Base-by-base conservation (phyloP, 2,888 invertebrate species). In the Timandra comae region DNA sequence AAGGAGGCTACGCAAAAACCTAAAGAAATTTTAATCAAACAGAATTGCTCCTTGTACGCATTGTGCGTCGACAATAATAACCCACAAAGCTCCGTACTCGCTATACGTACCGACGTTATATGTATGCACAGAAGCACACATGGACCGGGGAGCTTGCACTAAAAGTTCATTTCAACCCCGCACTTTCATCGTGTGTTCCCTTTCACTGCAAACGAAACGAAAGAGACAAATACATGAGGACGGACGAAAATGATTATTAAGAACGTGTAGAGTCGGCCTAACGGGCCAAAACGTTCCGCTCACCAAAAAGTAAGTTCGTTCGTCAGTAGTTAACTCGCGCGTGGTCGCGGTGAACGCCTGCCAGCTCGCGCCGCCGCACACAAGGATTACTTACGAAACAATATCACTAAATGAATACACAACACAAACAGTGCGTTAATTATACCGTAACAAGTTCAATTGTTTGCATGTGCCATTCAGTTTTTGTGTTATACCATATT, bases 31-130 rank as follows among this genome's bases (percentile, higher is more conserved):
- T 63, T 60, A 68, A 72, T 70, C 66, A 68, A 68, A 67, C 58
- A 49, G 65, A 71, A 70, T 68, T 61, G 64, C 63, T 69, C 58
- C 63, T 68, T 63, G 58, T 63, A 68, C 66, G 60, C 63, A 67
- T 71, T 71, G 70, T 74, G 60, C 58, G 63, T 69, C 67, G 70
- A 74, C 69, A 72, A 76, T 67, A 75, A 77, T 74, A 77, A 70
- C 66, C 67, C 66, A 72, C 72, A 71, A 73, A 68, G 68, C 69
- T 60, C 52, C 52, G 57, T 62, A 41, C 61, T 57, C 7, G 24
- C 7, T 1, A 16, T 16, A 16, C 16, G 6, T 16, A 16, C 16
- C 44, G 47, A 52, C 52, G 49, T 52, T 52, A 47, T 49, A 53
- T 51, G 52, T 52, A 52, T 52, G 56, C 48, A 54, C 52, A 5